Base-by-base conservation (phyloP, 2,797 vertebrate genomes). In the Ispidina picta region DNA sequence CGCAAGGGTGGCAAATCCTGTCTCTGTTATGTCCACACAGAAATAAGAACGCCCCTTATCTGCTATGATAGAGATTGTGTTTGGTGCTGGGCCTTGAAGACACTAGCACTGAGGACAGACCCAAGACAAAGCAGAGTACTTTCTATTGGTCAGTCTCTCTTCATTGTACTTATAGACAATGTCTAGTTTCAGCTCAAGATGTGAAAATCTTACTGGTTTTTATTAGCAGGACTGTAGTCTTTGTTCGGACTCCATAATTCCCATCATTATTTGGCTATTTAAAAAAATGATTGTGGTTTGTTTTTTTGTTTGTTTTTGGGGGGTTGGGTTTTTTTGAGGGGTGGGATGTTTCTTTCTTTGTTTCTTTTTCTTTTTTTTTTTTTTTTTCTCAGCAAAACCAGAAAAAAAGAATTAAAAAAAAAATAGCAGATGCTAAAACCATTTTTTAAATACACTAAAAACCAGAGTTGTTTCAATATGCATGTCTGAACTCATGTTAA, bases 371-470 rank as follows among this genome's bases (percentile, higher is more conserved):
- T 23, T 48, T 23, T 23, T 46, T 48, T 23, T 48, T 13, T 48
- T 46, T 46, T 72, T 95, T 90, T 86, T 49, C 18, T 79, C 28
- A 58, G 17, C 23, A 74, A 71, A 87, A 46, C 4, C 18, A 54
- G 17, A 85, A 77, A 76, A 75, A 81, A 91, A 58, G 4, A 71
- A 46, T 41, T 62, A 62, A 35, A 58, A 72, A 81, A 83, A 52
- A 15, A 26, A 15, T 12, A 44, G 6, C 35, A 63, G n/a, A 83
- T 48, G 49, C 8, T 69, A 64, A 80, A 70, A 15, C 0, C 19
- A 29, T 55, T 31, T 85, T 83, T 59, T n/a, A n/a, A n/a, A n/a
- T n/a, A n/a, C 28, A 92, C 77, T 54, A 59, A 86, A 88, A 94
- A 80, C 20, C 17, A 51, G 33, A 64, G 21, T n/a, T 93, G 28